Evolutionary conservation across 2,797 vertebrate genomes (phyloP).

Genomic region (Ibycter americanus): DNA sequence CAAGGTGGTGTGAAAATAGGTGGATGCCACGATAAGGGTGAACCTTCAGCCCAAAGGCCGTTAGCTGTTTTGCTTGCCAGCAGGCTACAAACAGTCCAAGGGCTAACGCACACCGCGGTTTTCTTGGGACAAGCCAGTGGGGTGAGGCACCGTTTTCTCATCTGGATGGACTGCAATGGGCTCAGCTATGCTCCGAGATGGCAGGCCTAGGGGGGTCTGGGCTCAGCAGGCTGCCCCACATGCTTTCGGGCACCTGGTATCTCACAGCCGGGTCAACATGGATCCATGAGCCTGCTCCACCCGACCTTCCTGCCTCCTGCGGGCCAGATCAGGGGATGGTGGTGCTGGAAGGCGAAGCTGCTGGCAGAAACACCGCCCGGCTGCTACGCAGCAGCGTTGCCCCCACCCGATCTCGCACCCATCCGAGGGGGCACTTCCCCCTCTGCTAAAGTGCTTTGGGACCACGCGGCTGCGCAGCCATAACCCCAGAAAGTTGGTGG

Average conservation of each 20-base stretch:
- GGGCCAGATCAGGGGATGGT: rapidly evolving
- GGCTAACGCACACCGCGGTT: rapidly evolving
- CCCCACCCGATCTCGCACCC: rapidly evolving
- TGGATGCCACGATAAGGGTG: not conserved
- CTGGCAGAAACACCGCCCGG: not conserved
- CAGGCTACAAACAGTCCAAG: not conserved
- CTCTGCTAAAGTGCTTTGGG: not conserved
- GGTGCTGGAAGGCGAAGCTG: not conserved
- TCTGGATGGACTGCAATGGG: rapidly evolving
- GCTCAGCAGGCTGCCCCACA: not conserved
- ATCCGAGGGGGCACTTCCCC: rapidly evolving
- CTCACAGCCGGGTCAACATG: rapidly evolving
- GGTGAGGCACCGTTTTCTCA: not conserved
- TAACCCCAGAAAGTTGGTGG: not conserved
- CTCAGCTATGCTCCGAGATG: rapidly evolving
- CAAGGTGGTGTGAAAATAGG: not conserved
- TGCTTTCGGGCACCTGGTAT: not conserved
- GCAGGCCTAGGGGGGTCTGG: not conserved
- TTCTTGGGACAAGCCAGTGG: not conserved
- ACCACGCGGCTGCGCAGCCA: not conserved
- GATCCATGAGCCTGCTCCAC: not conserved
- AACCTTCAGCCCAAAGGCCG: not conserved
- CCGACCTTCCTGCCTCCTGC: not conserved
- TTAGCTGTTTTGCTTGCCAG: not conserved
- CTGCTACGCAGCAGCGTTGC: not conserved